Base-by-base conservation (phyloP, 2,888 invertebrate genomes). In the Oscheius sp. region DNA sequence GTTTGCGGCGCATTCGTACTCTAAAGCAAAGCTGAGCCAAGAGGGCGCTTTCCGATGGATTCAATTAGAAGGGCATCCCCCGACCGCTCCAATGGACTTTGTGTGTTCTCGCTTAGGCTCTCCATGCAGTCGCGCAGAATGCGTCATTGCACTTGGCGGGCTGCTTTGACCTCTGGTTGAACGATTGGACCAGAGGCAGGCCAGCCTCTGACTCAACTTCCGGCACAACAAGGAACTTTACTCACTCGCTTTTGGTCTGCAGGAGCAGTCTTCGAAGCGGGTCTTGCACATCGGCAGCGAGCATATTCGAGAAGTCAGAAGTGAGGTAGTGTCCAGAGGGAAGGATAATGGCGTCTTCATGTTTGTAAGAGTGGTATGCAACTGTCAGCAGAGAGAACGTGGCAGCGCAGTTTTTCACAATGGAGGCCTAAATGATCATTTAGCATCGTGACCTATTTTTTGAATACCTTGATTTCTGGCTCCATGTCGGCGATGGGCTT, bases 401-500 rank as follows among this genome's bases (percentile, higher is more conserved):
- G 70, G 77, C 71, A 37, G 78, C 79, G 50, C 78, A 77, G 70
- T 76, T 79, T 37, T 84, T 77, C 11, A 86, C 74, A 21, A 87
- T 72, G 0, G 77, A 50, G 13, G 85, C 55, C 87, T 87, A 58
- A 35, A 35, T 62, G 21, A 2, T 47, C 21, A 13, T 47, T 32
- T 47, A 35, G 13, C 13, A 21, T 21, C 21, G 21, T 21, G 9
- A 5, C 9, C 13, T 2, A 21, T 10, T 47, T 1, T 68, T 48
- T 29, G 37, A 59, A 2, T 72, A 87, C 86, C 80, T 87, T 86
- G 77, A 87, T 85, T 11, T 78, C 75, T 2, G 79, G 77, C 47
- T 76, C 74, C 60, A 88, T 66, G 72, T 88, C 87, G 50, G 88
- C 87, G 58, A 88, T 84, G 13, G 88, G 88, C 65, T 86, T 85